phyloP scores from a whole-genome alignment of 2,797 vertebrate genomes.

The Pangasius krempfi region DNA sequence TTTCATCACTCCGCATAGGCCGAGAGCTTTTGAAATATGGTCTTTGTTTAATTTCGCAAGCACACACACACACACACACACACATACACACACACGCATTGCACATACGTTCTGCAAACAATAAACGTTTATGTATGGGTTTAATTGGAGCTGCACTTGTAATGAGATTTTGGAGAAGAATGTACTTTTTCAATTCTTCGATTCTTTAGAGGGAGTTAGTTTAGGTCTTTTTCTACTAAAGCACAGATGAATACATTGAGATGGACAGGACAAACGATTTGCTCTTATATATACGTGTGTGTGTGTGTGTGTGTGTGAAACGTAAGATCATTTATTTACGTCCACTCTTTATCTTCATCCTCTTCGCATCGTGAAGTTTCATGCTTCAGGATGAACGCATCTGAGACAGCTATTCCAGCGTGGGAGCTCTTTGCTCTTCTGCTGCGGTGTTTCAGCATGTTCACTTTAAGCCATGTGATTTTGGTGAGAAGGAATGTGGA shows the following conservation, averaged over 20 bases:
- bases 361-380: neutral
- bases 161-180: constrained; percentile 79
- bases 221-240: neutral
- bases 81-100: constrained; percentile 21
- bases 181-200: constrained; percentile 5
- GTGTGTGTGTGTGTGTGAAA: neutral
- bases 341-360: neutral
- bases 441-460: neutral
- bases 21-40: constrained; percentile 68
- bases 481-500: constrained; percentile 20
- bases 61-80: constrained; percentile 32
- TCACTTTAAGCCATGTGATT: constrained; percentile 14
- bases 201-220: neutral
- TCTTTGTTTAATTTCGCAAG: constrained; percentile 61
- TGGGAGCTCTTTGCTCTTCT: neutral
- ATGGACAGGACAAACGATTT: neutral
- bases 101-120: constrained; percentile 54
- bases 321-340: neutral
- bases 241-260: constrained; percentile 63
- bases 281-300: neutral
- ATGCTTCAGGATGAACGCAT: neutral
- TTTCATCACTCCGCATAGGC: constrained; percentile 64
- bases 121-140: neutral
- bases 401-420: neutral
- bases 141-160: constrained; percentile 59